These are phyloP conservation scores for Gymnoscopelus braueri DNA, from an alignment of 2,797 vertebrate genomes.

Conservation along the genomic window DNA sequence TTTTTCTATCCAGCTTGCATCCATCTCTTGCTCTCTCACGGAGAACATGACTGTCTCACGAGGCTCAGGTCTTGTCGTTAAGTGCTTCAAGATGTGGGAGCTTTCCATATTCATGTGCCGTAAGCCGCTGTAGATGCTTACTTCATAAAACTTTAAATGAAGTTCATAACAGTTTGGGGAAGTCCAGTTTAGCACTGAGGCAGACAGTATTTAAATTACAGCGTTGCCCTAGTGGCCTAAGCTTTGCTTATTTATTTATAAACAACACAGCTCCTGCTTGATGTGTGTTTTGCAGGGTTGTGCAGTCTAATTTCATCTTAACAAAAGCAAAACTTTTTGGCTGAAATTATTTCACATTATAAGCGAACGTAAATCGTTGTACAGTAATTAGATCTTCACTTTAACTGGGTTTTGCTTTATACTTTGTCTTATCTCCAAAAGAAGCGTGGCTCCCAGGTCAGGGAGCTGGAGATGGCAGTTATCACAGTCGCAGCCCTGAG, in stretches of 20 bases:
- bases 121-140: too few relatives aligned
- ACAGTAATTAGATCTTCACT: constrained; percentile 34
- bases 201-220: background rate
- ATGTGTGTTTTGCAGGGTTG: constrained; percentile 1
- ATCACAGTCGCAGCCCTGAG: constrained; percentile 2
- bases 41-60: too few relatives aligned
- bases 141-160: background rate
- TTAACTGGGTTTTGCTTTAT: constrained; percentile 4
- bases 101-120: too few relatives aligned
- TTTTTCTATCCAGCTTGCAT: too few relatives aligned
- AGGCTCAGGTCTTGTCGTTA: too few relatives aligned
- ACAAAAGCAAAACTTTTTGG: constrained; percentile 13
- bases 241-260: background rate
- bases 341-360: constrained; percentile 8
- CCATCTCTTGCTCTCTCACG: too few relatives aligned
- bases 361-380: constrained; percentile 34
- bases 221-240: constrained; percentile 6
- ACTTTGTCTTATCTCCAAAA: constrained; percentile 15
- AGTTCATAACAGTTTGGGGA: background rate
- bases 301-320: constrained; percentile 12
- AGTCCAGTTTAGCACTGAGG: background rate
- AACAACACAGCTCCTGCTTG: constrained; percentile 15
- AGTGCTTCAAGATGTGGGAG: too few relatives aligned
- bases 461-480: background rate
- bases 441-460: background rate